Conservation (phyloP, 2,797 vertebrate genomes). For the Muscicapa striata region DNA sequence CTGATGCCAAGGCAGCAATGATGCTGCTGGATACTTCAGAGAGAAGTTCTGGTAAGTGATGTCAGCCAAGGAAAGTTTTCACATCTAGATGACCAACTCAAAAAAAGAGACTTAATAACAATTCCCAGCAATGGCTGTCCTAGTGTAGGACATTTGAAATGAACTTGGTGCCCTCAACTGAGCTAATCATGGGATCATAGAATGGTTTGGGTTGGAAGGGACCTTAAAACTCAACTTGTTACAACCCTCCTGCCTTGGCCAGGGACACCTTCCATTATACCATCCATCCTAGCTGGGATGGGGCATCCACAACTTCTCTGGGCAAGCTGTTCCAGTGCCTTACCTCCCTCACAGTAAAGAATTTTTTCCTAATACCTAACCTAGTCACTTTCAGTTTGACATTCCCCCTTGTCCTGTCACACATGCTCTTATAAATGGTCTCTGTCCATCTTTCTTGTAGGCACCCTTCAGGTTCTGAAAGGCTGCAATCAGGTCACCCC, state of each 20-base stretch:
- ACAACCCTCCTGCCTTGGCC: fast-evolving
- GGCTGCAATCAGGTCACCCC: neutral
- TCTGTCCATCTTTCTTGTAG: neutral
- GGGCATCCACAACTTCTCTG: neutral
- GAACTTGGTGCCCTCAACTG: neutral
- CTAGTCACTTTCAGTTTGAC: neutral
- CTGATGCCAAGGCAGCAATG: neutral
- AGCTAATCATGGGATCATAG: neutral
- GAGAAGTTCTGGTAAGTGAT: neutral
- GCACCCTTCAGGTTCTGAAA: neutral
- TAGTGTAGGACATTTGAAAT: neutral
- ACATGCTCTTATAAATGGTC: too few relatives aligned
- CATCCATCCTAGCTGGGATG: too few relatives aligned
- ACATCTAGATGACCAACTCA: neutral
- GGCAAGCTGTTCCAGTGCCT: neutral
- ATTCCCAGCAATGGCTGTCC: neutral
- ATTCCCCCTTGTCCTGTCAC: neutral
- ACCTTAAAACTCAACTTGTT: neutral
- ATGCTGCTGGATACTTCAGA: neutral
- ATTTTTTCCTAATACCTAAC: neutral
- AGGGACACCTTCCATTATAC: neutral
- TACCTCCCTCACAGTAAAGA: neutral
- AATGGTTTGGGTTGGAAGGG: neutral
- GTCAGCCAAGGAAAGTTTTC: neutral
- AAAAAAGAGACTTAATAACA: neutral